Percentiles rank a stretch among this genome's conserved stretches.
Conservation (phyloP, 2,113 vertebrate genomes). For the Galemys pyrenaicus region DNA sequence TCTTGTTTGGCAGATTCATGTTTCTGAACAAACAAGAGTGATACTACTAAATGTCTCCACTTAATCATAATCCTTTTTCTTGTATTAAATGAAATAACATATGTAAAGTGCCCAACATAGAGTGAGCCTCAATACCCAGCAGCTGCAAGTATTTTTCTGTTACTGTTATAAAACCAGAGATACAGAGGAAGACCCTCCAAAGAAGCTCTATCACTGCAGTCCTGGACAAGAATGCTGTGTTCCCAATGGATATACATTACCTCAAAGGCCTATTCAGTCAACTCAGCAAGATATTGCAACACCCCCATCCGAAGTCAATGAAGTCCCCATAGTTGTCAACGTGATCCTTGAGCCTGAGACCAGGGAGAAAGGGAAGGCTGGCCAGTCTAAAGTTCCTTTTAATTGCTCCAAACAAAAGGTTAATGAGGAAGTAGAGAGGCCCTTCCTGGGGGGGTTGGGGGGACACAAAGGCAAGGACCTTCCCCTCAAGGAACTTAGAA, state of each 20-base stretch:
- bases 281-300: constrained; percentile 53
- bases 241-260: not conserved
- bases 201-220: constrained; percentile 1
- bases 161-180: not conserved
- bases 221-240: not conserved
- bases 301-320: constrained; percentile 34
- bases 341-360: constrained; percentile 35
- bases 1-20: constrained; percentile 8
- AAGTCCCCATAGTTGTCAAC: constrained; percentile 33
- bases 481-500: constrained; percentile 71
- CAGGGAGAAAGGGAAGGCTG: constrained; percentile 30
- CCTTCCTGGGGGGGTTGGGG: not conserved
- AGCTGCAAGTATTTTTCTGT: not conserved
- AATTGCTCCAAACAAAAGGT: constrained; percentile 61
- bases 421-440: constrained; percentile 55
- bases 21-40: not conserved
- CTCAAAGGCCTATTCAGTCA: constrained; percentile 32
- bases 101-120: not conserved
- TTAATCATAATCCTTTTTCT: constrained; percentile 19
- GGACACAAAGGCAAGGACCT: constrained; percentile 41
- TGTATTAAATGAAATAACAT: not conserved
- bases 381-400: constrained; percentile 16
- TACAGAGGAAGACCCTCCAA: not conserved
- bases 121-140: not conserved
- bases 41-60: not conserved